Percentiles rank a stretch among this genome's conserved stretches.
These are phyloP conservation scores for Ophioninae sp. DNA, from an alignment of 2,888 invertebrate genomes.

Conservation along the genomic window DNA sequence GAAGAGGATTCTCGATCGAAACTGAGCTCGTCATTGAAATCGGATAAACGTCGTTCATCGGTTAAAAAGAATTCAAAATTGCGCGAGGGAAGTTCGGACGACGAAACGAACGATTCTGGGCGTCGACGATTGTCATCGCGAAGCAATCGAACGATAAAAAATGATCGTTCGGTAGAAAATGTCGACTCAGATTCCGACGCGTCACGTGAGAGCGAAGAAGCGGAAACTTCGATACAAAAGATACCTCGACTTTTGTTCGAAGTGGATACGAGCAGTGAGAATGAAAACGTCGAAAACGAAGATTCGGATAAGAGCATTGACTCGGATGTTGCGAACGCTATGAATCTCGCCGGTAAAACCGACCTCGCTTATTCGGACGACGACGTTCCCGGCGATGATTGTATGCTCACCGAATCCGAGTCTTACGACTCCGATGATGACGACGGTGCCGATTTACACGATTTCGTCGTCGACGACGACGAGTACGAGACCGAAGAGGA, in stretches of 20 bases:
- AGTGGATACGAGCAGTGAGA: slow-evolving; percentile 30
- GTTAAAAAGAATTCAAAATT: slow-evolving; percentile 2
- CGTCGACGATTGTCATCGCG: background rate
- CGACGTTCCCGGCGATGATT: slow-evolving; percentile 73
- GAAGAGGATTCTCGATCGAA: slow-evolving; percentile 26
- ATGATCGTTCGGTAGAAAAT: slow-evolving; percentile 60
- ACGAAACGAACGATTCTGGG: background rate
- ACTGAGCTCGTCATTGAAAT: background rate
- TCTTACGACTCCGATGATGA: slow-evolving; percentile 72
- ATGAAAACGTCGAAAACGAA: slow-evolving; percentile 24
- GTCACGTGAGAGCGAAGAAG: slow-evolving; percentile 36
- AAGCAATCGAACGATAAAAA: slow-evolving; percentile 29
- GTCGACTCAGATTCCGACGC: slow-evolving; percentile 60
- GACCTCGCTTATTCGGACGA: slow-evolving; percentile 71
- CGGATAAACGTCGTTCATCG: background rate
- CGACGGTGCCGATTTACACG: slow-evolving; percentile 72
- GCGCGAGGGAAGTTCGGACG: background rate
- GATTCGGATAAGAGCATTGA: slow-evolving; percentile 64
- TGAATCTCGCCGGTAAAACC: slow-evolving; percentile 71
- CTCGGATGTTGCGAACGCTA: slow-evolving; percentile 72
- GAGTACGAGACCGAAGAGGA: slow-evolving; percentile 60
- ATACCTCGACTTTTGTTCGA: slow-evolving; percentile 62
- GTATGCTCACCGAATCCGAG: slow-evolving; percentile 74
- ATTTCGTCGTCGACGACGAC: slow-evolving; percentile 73
- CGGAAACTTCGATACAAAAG: slow-evolving; percentile 18